A percentile compares a stretch with the other conserved stretches of the same genome.
Evolutionary conservation across 1,140 invertebrate species (phyloP).

Genomic region (Holcopasites calliopsidis): DNA sequence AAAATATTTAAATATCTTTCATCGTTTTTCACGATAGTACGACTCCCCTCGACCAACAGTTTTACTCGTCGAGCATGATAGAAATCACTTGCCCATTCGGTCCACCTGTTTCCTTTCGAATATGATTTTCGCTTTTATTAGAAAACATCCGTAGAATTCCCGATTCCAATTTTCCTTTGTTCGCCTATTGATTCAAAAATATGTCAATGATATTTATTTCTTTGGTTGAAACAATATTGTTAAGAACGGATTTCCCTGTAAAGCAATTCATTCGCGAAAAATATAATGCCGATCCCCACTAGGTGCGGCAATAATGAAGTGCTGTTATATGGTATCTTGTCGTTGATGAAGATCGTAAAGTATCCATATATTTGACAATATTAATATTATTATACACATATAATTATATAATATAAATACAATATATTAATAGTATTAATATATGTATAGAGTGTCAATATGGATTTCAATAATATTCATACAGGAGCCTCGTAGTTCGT

Average conservation of each 20-base stretch:
- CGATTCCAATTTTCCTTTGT: neutral
- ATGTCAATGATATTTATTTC: neutral
- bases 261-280: neutral
- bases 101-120: too few species aligned
- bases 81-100: neutral
- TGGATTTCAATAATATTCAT: constrained; percentile 41
- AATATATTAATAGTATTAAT: constrained; percentile 46
- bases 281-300: constrained; percentile 35
- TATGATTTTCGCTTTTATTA: neutral
- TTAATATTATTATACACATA: constrained; percentile 47
- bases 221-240: neutral
- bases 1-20: constrained; percentile 18
- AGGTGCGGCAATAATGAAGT: constrained; percentile 18
- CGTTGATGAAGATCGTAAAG: constrained; percentile 18
- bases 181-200: neutral
- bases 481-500: constrained; percentile 27
- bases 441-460: constrained; percentile 26
- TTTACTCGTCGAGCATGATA: constrained; percentile 1
- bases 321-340: neutral
- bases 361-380: constrained; percentile 33
- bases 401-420: constrained; percentile 44
- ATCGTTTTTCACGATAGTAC: constrained; percentile 3
- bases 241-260: neutral
- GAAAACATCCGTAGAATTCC: neutral
- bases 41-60: constrained; percentile 1